These are phyloP conservation scores for Cataglyphis livida DNA, from an alignment of 2,888 invertebrate species.

Conservation along the genomic window DNA sequence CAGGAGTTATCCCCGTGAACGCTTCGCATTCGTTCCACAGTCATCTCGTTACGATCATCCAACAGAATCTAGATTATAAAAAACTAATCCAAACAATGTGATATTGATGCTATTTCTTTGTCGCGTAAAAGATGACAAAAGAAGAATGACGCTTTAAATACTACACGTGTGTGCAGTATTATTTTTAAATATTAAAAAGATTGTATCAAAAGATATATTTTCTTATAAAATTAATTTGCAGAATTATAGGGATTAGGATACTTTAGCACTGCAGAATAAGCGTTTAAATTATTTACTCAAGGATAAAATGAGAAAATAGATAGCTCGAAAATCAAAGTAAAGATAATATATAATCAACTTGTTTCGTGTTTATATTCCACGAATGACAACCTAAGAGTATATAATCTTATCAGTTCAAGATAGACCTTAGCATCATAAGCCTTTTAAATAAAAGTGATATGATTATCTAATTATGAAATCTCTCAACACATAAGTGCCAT, in stretches of 20 bases:
- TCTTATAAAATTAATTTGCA: background rate
- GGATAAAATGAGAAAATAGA: background rate
- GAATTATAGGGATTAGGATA: background rate
- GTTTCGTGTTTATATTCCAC: background rate
- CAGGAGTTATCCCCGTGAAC: conserved; percentile 34
- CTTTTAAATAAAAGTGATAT: conserved; percentile 9
- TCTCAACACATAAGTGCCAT: background rate
- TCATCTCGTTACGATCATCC: conserved; percentile 29
- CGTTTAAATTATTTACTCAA: background rate
- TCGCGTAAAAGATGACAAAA: background rate
- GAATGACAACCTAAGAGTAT: background rate
- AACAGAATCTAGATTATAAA: conserved; percentile 41
- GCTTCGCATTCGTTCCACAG: conserved; percentile 45
- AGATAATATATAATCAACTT: background rate
- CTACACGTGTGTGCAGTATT: background rate
- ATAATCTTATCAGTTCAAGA: conserved; percentile 6
- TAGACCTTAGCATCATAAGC: background rate
- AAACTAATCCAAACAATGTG: conserved; percentile 36
- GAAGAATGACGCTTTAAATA: background rate
- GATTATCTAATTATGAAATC: background rate
- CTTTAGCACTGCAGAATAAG: background rate
- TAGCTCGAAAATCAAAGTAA: background rate
- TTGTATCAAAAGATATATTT: background rate
- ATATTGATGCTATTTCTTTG: conserved; percentile 3
- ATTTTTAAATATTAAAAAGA: background rate